Conservation (phyloP, 1,140 invertebrate species). For the Orussus abietinus region DNA sequence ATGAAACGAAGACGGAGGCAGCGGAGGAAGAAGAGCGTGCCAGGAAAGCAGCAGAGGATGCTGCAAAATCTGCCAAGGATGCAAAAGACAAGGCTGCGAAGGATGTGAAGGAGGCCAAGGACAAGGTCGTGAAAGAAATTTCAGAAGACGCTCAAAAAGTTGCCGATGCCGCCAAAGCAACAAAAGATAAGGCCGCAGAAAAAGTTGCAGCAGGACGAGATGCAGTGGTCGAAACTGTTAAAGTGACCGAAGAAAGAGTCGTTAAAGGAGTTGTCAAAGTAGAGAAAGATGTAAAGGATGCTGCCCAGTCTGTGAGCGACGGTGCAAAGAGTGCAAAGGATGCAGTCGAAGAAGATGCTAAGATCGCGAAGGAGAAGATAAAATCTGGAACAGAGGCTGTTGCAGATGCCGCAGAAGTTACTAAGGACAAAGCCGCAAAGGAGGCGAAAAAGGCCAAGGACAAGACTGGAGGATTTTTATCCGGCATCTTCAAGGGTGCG, state of each 20-base stretch:
- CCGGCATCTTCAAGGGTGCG: constrained; percentile 15
- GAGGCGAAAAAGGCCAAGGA: constrained; percentile 12
- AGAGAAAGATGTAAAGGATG: not conserved
- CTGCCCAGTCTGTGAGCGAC: not conserved
- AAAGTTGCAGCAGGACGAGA: constrained; percentile 12
- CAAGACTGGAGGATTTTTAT: constrained; percentile 10
- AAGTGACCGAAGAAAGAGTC: constrained; percentile 12
- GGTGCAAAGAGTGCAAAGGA: constrained; percentile 1
- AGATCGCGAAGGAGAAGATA: too few species aligned
- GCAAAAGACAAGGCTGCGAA: constrained; percentile 18
- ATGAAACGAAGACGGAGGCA: constrained; percentile 18
- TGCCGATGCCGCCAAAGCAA: constrained; percentile 9
- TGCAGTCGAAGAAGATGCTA: not conserved
- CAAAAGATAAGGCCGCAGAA: constrained; percentile 17
- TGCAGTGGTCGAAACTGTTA: constrained; percentile 7
- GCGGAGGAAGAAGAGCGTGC: constrained; percentile 23
- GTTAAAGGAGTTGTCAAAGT: constrained; percentile 3
- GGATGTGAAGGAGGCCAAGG: constrained; percentile 8
- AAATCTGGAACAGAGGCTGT: too few species aligned
- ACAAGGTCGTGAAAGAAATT: constrained; percentile 13
- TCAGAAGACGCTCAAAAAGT: constrained; percentile 12
- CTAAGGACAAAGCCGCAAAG: constrained; percentile 4
- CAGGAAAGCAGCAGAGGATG: constrained; percentile 8
- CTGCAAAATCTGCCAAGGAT: constrained; percentile 16
- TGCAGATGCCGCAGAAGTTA: constrained; percentile 4